phyloP scores from a whole-genome alignment of 2,113 vertebrate genomes.

The Cyanistes caeruleus region DNA sequence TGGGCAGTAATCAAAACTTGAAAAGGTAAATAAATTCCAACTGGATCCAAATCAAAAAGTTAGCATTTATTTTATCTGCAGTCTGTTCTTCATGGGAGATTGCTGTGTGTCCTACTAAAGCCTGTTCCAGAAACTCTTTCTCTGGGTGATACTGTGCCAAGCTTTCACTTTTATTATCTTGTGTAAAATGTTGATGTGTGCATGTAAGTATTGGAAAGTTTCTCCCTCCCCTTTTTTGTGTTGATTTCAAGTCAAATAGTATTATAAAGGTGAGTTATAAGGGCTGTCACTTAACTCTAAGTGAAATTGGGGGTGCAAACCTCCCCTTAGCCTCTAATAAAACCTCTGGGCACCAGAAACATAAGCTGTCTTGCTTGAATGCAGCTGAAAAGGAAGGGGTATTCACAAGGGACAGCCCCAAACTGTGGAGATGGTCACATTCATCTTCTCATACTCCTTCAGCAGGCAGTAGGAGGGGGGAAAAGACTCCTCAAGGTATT shows the following conservation, averaged over 20 bases:
- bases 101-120: neutral
- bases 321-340: fast-evolving
- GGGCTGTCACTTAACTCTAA: neutral
- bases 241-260: neutral
- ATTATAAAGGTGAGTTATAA: neutral
- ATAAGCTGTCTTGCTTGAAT: neutral
- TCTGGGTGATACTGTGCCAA: neutral
- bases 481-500: neutral
- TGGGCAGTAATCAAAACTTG: neutral
- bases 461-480: neutral
- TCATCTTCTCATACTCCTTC: neutral
- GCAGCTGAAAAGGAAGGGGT: neutral
- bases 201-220: neutral
- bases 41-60: neutral
- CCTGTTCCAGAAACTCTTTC: neutral
- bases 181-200: neutral
- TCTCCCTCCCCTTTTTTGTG: neutral
- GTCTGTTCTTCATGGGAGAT: neutral
- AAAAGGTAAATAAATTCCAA: neutral
- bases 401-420: neutral
- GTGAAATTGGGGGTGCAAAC: neutral
- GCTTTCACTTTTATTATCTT: neutral
- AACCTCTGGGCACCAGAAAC: neutral
- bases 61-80: neutral
- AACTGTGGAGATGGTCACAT: fast-evolving